A percentile compares a stretch with the other conserved stretches of the same genome.
These are phyloP conservation scores for Lepeophtheirus nordmannii DNA, from an alignment of 2,888 invertebrate genomes.

Conservation along the genomic window DNA sequence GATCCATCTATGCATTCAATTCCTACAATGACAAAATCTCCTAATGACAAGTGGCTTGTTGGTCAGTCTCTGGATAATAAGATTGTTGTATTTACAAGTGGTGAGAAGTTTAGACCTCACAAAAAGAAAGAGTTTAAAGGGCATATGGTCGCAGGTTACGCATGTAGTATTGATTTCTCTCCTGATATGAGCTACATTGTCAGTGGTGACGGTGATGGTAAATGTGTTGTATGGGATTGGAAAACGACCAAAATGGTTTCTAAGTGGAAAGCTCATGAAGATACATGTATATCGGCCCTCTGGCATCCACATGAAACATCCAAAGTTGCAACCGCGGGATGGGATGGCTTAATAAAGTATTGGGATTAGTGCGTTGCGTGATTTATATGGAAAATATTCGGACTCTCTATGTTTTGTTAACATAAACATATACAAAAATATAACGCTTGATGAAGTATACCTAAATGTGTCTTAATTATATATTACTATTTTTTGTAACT, in stretches of 20 bases:
- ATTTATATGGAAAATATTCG: too few relatives aligned
- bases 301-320: slow-evolving; percentile 99
- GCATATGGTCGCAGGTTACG: slow-evolving; percentile 99
- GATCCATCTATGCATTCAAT: slow-evolving; percentile 99
- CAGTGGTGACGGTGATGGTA: slow-evolving; percentile 97
- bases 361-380: slow-evolving; percentile 58
- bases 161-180: slow-evolving; percentile 88
- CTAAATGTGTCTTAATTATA: too few relatives aligned
- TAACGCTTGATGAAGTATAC: too few relatives aligned
- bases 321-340: slow-evolving; percentile 90
- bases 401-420: too few relatives aligned
- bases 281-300: slow-evolving; percentile 77
- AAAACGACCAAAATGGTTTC: slow-evolving; percentile 94
- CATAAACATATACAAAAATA: too few relatives aligned
- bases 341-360: slow-evolving; percentile 96
- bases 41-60: slow-evolving; percentile 96
- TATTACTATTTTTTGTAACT: too few relatives aligned
- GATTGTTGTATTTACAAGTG: slow-evolving; percentile 88
- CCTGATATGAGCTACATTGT: slow-evolving; percentile 97
- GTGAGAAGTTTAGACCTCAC: slow-evolving; percentile 94
- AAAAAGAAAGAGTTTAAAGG: slow-evolving; percentile 93
- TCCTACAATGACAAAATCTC: slow-evolving; percentile 85
- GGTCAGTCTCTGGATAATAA: slow-evolving; percentile 99
- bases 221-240: slow-evolving; percentile 99
- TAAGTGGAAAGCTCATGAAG: slow-evolving; percentile 98